phyloP scores from a whole-genome alignment of 1,140 invertebrate species.

The Propsilocerus akamusi region DNA sequence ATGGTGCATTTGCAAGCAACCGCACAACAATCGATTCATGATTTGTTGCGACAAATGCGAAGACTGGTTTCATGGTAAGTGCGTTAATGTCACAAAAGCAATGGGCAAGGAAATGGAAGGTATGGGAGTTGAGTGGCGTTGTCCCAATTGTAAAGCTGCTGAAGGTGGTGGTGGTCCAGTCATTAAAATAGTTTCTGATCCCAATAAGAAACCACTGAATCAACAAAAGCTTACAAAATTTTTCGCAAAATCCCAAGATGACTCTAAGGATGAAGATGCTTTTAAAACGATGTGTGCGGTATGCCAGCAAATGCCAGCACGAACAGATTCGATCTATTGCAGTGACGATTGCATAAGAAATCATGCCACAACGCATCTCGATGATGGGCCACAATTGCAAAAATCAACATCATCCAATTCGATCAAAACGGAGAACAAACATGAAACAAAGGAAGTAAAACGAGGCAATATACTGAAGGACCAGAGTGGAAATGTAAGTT shows the following conservation, averaged over 20 bases:
- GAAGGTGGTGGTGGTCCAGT: constrained; percentile 16
- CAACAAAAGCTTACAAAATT: constrained; percentile 6
- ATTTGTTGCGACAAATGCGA: constrained; percentile 92
- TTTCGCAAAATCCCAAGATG: not conserved
- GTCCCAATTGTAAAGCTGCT: constrained; percentile 51
- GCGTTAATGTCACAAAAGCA: constrained; percentile 80
- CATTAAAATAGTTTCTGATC: constrained; percentile 10
- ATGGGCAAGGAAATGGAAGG: constrained; percentile 83
- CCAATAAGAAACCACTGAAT: not conserved
- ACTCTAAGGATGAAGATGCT: not conserved
- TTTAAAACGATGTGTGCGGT: constrained; percentile 36
- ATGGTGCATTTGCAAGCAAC: constrained; percentile 91
- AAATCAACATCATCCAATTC: constrained; percentile 13
- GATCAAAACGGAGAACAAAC: constrained; percentile 14
- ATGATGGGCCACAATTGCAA: not conserved
- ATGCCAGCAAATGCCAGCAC: constrained; percentile 43
- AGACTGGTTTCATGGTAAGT: constrained; percentile 95
- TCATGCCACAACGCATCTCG: constrained; percentile 42
- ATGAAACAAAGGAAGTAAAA: not conserved
- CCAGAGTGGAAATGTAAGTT: not conserved
- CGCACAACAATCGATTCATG: constrained; percentile 94
- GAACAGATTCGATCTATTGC: constrained; percentile 64
- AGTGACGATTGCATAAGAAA: constrained; percentile 69
- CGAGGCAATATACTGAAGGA: not conserved
- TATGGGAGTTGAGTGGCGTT: constrained; percentile 76